A percentile compares a stretch with the other conserved stretches of the same genome.
Conservation (phyloP, 2,113 vertebrate genomes). For the Petrocephalus microphthalmus region DNA sequence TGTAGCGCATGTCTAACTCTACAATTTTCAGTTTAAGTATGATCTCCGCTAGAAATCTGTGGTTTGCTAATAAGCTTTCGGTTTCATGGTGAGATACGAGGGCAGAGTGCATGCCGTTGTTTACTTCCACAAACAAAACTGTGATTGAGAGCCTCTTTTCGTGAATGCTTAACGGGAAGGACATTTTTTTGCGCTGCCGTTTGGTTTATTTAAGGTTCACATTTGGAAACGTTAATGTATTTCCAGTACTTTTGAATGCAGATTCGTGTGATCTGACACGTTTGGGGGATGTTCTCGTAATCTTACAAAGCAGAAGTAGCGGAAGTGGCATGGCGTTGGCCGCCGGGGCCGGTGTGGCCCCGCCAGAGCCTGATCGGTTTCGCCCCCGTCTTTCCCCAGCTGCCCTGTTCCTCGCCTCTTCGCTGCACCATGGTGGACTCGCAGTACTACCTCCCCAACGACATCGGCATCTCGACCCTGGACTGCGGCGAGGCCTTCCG, state of each 20-base stretch:
- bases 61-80: not conserved
- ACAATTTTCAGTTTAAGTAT: not conserved
- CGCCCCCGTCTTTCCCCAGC: not conserved
- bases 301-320: not conserved
- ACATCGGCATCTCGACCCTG: slow-evolving; percentile 72
- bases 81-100: not conserved
- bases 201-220: not conserved
- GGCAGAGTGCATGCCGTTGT: not conserved
- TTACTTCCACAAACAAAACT: not conserved
- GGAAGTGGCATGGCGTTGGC: not conserved
- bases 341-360: not conserved
- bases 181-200: not conserved
- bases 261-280: not conserved
- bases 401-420: not conserved
- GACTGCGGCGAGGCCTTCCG: slow-evolving; percentile 77
- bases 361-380: not conserved
- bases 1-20: no score
- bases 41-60: not conserved
- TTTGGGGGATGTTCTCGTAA: not conserved
- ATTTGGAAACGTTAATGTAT: not conserved
- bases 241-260: not conserved
- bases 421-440: slow-evolving; percentile 70
- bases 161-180: not conserved
- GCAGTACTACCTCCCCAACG: slow-evolving; percentile 83
- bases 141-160: not conserved